Evolutionary conservation across 2,888 invertebrate genomes (phyloP).

Genomic region (Sisyra terminalis): DNA sequence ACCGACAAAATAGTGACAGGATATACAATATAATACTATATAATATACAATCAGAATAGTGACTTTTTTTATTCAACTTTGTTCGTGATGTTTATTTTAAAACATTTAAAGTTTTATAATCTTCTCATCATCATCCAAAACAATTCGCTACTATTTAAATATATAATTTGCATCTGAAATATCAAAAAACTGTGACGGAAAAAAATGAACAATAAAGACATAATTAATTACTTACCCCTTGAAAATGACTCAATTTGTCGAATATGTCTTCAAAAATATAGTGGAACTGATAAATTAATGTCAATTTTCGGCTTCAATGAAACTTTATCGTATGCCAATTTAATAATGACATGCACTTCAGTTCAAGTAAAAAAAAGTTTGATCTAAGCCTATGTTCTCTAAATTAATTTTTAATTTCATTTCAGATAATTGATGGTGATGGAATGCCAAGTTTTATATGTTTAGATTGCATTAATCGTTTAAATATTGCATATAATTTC

Average conservation of each 20-base stretch:
- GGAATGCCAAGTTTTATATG: constrained; percentile 26
- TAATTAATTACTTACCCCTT: constrained; percentile 24
- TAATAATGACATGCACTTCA: constrained; percentile 28
- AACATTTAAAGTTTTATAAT: too few species aligned
- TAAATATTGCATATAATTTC: constrained; percentile 26
- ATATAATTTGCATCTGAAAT: too few species aligned
- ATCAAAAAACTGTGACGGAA: too few species aligned
- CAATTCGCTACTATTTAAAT: too few species aligned
- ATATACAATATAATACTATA: too few species aligned
- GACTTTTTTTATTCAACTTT: too few species aligned
- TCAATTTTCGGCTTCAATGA: constrained; percentile 28
- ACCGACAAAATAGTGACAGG: too few species aligned
- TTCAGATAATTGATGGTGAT: constrained; percentile 24
- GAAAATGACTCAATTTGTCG: constrained; percentile 27
- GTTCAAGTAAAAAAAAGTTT: constrained; percentile 24
- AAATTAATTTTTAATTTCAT: neutral
- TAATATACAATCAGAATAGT: too few species aligned
- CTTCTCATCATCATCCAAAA: too few species aligned
- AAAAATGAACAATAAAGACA: constrained; percentile 19
- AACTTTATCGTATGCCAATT: constrained; percentile 26
- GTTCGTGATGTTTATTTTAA: too few species aligned
- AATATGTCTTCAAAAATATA: constrained; percentile 25
- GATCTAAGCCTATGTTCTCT: neutral
- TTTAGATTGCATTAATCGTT: constrained; percentile 24
- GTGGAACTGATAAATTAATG: constrained; percentile 20